These are phyloP conservation scores for Pomacea canaliculata DNA, from an alignment of 2,888 invertebrate species.

Conservation along the genomic window DNA sequence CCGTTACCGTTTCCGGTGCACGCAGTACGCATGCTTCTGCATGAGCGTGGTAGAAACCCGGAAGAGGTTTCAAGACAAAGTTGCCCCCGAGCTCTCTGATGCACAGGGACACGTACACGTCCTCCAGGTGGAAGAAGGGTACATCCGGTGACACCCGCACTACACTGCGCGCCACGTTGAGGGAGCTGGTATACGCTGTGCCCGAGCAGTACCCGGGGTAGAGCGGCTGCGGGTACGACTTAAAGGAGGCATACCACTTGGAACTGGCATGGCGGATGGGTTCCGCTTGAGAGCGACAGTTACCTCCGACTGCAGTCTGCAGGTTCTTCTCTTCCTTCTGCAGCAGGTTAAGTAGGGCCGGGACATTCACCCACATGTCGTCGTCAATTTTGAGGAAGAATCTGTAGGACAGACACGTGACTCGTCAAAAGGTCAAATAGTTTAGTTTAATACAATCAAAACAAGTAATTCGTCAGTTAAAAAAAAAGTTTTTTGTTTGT, in stretches of 20 bases:
- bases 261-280: slow-evolving; percentile 46
- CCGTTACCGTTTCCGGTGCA: neutral
- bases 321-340: slow-evolving; percentile 17
- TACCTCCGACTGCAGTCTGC: slow-evolving; percentile 40
- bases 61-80: slow-evolving; percentile 26
- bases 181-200: slow-evolving; percentile 52
- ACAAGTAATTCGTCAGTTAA: neutral
- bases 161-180: slow-evolving; percentile 42
- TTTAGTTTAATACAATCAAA: no score
- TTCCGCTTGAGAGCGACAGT: slow-evolving; percentile 30
- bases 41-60: slow-evolving; percentile 41
- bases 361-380: slow-evolving; percentile 51
- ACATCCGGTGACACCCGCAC: slow-evolving; percentile 44
- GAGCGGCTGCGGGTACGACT: slow-evolving; percentile 42
- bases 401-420: neutral
- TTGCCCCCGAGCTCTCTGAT: slow-evolving; percentile 38
- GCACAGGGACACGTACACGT: slow-evolving; percentile 55
- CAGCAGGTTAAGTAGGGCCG: slow-evolving; percentile 20
- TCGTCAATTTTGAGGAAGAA: slow-evolving; percentile 51
- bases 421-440: no score
- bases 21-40: slow-evolving; percentile 2
- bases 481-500: neutral
- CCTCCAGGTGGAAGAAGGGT: slow-evolving; percentile 59
- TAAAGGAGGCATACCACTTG: slow-evolving; percentile 53
- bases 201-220: slow-evolving; percentile 60